Evolutionary conservation across 23 tunicate genomes (phyloP).

Genomic region (Diplosoma virens): DNA sequence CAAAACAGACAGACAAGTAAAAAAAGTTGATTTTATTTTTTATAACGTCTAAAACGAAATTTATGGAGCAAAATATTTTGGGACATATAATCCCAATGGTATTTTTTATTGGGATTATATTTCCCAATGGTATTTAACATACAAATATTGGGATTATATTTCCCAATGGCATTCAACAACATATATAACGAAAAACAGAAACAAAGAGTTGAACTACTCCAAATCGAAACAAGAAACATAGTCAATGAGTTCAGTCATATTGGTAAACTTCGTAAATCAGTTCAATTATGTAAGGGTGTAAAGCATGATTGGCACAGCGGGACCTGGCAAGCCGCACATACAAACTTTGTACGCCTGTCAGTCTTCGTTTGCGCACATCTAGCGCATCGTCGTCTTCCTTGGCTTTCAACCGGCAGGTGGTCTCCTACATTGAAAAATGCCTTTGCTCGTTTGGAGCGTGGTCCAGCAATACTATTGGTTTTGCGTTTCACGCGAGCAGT

Average conservation of each 20-base stretch:
- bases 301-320: slow-evolving; percentile 18
- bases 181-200: no score
- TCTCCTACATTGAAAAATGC: slow-evolving; percentile 3
- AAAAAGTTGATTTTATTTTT: no score
- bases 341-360: slow-evolving; percentile 6
- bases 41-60: no score
- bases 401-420: slow-evolving; percentile 11
- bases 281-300: not conserved
- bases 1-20: no score
- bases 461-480: slow-evolving; percentile 10
- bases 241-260: no score
- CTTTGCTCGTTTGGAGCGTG: slow-evolving; percentile 12
- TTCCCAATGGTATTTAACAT: no score
- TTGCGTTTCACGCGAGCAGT: slow-evolving; percentile 5
- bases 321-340: slow-evolving; percentile 19
- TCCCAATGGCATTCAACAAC: no score
- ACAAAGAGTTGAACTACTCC: no score
- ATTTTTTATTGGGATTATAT: no score
- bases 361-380: slow-evolving; percentile 17
- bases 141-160: no score
- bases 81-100: no score
- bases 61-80: no score
- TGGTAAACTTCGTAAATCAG: slow-evolving; percentile 9
- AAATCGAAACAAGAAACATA: not conserved
- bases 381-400: slow-evolving; percentile 25